phyloP scores from a whole-genome alignment of 2,113 vertebrate genomes.

The Agelaius tricolor region DNA sequence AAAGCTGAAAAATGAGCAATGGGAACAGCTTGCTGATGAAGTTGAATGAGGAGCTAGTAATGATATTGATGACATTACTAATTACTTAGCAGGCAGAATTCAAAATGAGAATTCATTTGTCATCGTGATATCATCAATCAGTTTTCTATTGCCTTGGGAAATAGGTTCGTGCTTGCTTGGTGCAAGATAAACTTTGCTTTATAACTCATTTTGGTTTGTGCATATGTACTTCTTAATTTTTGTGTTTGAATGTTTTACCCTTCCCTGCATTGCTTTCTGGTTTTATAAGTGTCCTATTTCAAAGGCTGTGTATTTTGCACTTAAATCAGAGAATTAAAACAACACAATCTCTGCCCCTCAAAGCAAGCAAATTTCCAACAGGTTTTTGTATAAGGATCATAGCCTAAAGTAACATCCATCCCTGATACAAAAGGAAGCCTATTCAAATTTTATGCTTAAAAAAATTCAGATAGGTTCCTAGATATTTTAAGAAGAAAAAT shows the following conservation, averaged over 20 bases:
- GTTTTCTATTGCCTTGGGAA: constrained; percentile 16
- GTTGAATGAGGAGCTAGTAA: constrained; percentile 62
- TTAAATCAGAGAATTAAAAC: background rate
- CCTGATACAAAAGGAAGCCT: background rate
- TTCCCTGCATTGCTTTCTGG: background rate
- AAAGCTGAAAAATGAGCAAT: constrained; percentile 47
- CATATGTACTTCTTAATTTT: background rate
- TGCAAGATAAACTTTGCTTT: background rate
- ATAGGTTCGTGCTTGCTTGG: background rate
- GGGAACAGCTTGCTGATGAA: constrained; percentile 54
- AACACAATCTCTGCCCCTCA: background rate
- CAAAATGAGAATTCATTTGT: constrained; percentile 67
- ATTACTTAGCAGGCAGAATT: constrained; percentile 69
- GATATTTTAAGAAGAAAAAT: background rate
- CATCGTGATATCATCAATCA: constrained; percentile 65
- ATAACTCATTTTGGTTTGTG: background rate
- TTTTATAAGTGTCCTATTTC: background rate
- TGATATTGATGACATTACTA: constrained; percentile 67
- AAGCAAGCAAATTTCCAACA: background rate
- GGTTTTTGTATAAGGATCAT: background rate
- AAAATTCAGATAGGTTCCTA: background rate
- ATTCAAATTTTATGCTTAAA: background rate
- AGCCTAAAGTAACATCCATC: background rate
- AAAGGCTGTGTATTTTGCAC: background rate
- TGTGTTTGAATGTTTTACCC: background rate